phyloP scores from a whole-genome alignment of 1,140 invertebrate species.

The Cheumatopsyche charites region DNA sequence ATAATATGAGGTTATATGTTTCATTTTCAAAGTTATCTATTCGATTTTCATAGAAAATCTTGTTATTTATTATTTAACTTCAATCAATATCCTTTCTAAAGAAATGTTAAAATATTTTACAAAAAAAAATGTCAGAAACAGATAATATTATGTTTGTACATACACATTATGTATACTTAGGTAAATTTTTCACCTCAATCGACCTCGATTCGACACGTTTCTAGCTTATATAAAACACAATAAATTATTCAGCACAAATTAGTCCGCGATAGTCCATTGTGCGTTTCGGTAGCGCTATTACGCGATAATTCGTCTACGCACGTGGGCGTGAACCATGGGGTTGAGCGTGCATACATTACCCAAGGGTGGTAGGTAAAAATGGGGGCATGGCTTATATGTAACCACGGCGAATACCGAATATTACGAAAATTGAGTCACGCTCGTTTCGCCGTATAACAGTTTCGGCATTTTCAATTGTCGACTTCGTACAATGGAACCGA shows the following conservation, averaged over 20 bases:
- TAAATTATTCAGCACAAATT: not conserved
- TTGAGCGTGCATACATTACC: not conserved
- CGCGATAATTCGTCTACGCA: not conserved
- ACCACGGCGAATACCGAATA: conserved; percentile 7
- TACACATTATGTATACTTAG: too few species aligned
- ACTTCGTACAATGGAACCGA: not conserved
- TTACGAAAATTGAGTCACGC: conserved; percentile 39
- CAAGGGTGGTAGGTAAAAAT: too few species aligned
- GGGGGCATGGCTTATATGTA: not conserved
- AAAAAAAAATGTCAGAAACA: too few species aligned
- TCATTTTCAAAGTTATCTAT: too few species aligned
- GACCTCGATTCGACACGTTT: too few species aligned
- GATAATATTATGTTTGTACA: too few species aligned
- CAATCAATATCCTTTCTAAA: too few species aligned
- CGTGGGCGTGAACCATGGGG: not conserved
- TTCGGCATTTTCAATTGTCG: conserved; percentile 30
- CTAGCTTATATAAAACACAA: not conserved
- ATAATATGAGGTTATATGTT: too few species aligned
- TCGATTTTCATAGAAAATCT: too few species aligned
- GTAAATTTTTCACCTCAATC: too few species aligned
- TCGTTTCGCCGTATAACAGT: conserved; percentile 7
- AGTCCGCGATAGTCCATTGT: conserved; percentile 3
- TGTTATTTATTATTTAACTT: too few species aligned
- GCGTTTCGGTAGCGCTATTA: not conserved
- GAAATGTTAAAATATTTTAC: too few species aligned